A percentile compares a stretch with the other conserved stretches of the same genome.
Evolutionary conservation across 2,797 vertebrate genomes (phyloP).

Genomic region (Xiphophorus birchmanni): DNA sequence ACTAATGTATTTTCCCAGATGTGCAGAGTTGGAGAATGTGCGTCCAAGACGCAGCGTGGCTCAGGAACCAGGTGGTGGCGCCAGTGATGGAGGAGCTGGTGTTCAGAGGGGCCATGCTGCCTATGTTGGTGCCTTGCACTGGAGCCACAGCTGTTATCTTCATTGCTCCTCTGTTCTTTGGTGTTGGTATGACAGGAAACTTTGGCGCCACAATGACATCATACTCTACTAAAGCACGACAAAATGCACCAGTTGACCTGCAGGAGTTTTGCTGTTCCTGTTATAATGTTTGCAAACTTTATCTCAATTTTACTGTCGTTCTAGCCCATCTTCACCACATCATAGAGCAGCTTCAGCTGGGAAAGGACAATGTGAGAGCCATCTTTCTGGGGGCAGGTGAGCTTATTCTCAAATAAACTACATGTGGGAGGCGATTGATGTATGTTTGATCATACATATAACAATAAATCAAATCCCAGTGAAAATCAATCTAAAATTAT

Average conservation of each 20-base stretch:
- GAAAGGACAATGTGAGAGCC: conserved; percentile 66
- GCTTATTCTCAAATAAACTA: conserved; percentile 5
- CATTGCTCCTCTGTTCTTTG: conserved; percentile 84
- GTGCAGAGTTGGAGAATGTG: conserved; percentile 78
- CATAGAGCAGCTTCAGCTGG: conserved; percentile 79
- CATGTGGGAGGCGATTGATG: neutral
- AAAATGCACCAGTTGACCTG: neutral
- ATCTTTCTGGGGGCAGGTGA: conserved; percentile 56
- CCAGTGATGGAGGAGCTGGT: conserved; percentile 87
- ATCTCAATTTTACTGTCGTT: neutral
- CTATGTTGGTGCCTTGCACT: conserved; percentile 83
- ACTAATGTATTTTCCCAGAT: conserved; percentile 68
- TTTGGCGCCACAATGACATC: neutral
- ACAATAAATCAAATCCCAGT: no score
- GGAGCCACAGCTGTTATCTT: conserved; percentile 80
- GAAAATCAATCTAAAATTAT: no score
- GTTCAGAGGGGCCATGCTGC: conserved; percentile 87
- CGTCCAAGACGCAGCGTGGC: conserved; percentile 83
- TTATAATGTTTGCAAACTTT: neutral
- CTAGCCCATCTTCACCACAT: conserved; percentile 85
- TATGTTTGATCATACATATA: neutral
- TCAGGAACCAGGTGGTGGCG: conserved; percentile 88
- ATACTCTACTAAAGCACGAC: neutral
- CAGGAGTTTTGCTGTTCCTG: neutral
- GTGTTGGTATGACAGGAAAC: conserved; percentile 71